Evolutionary conservation across 2,888 invertebrate genomes (phyloP), one percentile per base, ranked within the genome.

Genomic region (Hartigia nigra): DNA sequence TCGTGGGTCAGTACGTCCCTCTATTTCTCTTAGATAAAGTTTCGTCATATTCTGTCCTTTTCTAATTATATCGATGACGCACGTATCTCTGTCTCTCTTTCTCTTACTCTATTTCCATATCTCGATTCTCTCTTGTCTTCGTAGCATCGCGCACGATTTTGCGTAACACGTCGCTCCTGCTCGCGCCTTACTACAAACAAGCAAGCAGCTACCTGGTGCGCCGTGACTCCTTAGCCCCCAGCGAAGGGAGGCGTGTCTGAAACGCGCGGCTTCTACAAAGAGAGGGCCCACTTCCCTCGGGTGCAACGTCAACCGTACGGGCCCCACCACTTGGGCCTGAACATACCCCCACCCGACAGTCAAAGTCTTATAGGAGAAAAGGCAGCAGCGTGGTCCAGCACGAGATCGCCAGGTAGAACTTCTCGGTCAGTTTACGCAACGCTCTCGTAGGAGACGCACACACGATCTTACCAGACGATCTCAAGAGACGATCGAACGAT

Each of bases 341-440:
- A 23, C 81, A 76, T 78, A 84, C 88, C 86, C 85, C 83, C 84
- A 84, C 83, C 75, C 72, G 80, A 78, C 23, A 55, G 55, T 23
- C 55, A 55, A 55, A 55, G 55, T 55, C 55, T 55, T 55, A 55
- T 55, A 87, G 74, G 88, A 88, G 90, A 90, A 88, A 88, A 89
- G 87, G 86, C 86, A 85, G 86, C 90, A 88, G 90, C 90, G 84
- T 90, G 90, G 90, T 90, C 90, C 90, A 90, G 90, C 89, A 90
- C 88, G 89, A 90, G 90, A 90, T 90, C 85, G 84, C 80, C 86
- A 76, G 82, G 83, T 83, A 80, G 84, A 89, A 87, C 55, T 55
- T 87, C 88, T 85, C 86, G 87, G 89, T 87, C 89, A 90, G 90
- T 90, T 88, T 87, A 88, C 88, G 87, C 88, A 88, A 88, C 87